A percentile compares a stretch with the other conserved stretches of the same genome.
Conservation (phyloP, 2,113 vertebrate genomes). For the Brachyhypopomus gauderio region DNA sequence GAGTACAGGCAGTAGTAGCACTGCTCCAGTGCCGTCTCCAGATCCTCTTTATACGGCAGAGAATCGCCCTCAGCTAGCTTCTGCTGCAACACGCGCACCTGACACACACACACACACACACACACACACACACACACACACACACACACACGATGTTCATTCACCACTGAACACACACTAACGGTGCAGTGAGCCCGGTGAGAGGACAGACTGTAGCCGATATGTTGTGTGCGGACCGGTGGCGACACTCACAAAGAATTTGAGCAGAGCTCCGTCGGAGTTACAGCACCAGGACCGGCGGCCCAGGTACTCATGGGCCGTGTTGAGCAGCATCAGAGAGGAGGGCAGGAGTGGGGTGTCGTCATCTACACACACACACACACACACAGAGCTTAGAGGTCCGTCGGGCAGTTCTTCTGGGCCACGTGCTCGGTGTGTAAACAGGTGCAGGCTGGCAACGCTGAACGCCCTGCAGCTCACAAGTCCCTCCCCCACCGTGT, state of each 20-base stretch:
- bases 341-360: constrained; percentile 89
- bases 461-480: not conserved
- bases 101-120: constrained; percentile 14
- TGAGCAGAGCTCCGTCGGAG: constrained; percentile 90
- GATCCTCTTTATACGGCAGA: constrained; percentile 92
- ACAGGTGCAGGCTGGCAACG: not conserved
- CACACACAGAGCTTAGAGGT: too few species aligned
- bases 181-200: not conserved
- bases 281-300: constrained; percentile 93
- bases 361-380: constrained; percentile 58
- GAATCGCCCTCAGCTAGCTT: constrained; percentile 82
- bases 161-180: not conserved
- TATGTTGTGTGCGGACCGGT: not conserved
- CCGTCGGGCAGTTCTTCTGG: too few species aligned
- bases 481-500: not conserved
- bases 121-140: not conserved
- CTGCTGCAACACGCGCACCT: constrained; percentile 89
- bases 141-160: constrained; percentile 16
- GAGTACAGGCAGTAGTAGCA: constrained; percentile 94
- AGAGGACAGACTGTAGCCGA: not conserved
- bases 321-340: constrained; percentile 94
- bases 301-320: constrained; percentile 94
- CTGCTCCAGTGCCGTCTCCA: constrained; percentile 95
- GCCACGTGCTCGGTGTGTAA: too few species aligned
- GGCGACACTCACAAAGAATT: constrained; percentile 87